phyloP scores from a whole-genome alignment of 2,888 invertebrate species.

The Zygothrica quintamaculata region DNA sequence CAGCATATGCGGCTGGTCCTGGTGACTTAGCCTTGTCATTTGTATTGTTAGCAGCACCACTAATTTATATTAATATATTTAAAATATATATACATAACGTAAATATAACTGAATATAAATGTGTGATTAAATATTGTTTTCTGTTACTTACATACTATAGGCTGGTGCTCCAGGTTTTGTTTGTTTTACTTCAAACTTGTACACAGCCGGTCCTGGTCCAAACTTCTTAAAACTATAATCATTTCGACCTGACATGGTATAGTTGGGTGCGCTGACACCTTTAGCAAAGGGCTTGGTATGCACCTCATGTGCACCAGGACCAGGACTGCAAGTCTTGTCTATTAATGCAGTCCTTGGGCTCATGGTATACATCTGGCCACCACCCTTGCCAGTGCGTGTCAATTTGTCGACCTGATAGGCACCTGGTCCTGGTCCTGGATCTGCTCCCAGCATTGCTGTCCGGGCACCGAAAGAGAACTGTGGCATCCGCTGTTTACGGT shows the following conservation, averaged over 20 bases:
- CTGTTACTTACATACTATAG: slow-evolving; percentile 80
- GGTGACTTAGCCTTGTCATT: slow-evolving; percentile 75
- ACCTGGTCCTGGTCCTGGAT: slow-evolving; percentile 82
- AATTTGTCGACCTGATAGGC: slow-evolving; percentile 74
- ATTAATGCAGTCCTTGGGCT: slow-evolving; percentile 79
- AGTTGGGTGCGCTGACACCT: slow-evolving; percentile 84
- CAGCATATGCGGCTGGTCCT: slow-evolving; percentile 82
- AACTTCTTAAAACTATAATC: slow-evolving; percentile 54
- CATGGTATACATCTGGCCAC: slow-evolving; percentile 85
- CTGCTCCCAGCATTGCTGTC: slow-evolving; percentile 32
- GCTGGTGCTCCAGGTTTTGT: slow-evolving; percentile 72
- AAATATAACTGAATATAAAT: too few relatives aligned
- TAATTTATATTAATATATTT: slow-evolving; percentile 19
- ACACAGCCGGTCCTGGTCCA: slow-evolving; percentile 81
- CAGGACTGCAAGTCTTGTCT: slow-evolving; percentile 83
- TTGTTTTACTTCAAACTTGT: slow-evolving; percentile 65
- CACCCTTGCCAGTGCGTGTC: slow-evolving; percentile 76
- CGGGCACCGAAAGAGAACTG: slow-evolving; percentile 82
- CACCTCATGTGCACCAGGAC: slow-evolving; percentile 81
- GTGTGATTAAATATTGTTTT: too few relatives aligned
- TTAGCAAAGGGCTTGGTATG: slow-evolving; percentile 71
- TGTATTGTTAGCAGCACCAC: too few relatives aligned
- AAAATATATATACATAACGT: slow-evolving; percentile 26
- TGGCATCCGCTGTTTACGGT: slow-evolving; percentile 85
- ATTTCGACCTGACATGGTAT: slow-evolving; percentile 85